Evolutionary conservation across 2,113 vertebrate genomes (phyloP).

Genomic region (Lonchura striata): DNA sequence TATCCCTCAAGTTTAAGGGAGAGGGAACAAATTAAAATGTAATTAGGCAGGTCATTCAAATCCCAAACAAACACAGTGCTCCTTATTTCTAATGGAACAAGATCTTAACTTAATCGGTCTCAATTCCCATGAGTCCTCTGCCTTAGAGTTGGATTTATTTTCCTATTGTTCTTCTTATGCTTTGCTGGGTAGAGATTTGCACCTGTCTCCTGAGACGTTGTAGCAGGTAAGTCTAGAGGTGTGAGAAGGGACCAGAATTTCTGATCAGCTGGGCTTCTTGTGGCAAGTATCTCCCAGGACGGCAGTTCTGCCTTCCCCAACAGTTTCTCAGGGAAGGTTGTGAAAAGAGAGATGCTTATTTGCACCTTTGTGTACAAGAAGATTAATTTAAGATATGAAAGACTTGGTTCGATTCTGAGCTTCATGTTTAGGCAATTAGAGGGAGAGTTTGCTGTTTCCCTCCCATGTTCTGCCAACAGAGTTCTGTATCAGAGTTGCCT

Average conservation of each 20-base stretch:
- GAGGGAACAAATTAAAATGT: slow-evolving; percentile 60
- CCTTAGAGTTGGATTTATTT: slow-evolving; percentile 52
- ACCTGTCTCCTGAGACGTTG: background rate
- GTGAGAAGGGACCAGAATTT: slow-evolving; percentile 9
- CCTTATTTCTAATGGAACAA: slow-evolving; percentile 61
- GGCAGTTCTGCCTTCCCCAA: background rate
- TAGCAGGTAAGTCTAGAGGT: slow-evolving; percentile 40
- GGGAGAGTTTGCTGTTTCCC: background rate
- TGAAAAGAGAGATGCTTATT: background rate
- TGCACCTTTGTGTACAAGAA: background rate
- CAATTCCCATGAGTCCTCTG: slow-evolving; percentile 35
- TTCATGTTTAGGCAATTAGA: background rate
- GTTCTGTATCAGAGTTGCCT: background rate
- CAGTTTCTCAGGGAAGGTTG: background rate
- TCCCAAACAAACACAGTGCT: slow-evolving; percentile 28
- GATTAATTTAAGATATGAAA: background rate
- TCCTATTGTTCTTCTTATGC: slow-evolving; percentile 14
- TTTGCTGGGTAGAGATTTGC: slow-evolving; percentile 65
- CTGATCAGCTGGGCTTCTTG: background rate
- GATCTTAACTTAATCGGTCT: slow-evolving; percentile 41
- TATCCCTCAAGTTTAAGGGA: slow-evolving; percentile 21
- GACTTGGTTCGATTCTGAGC: background rate
- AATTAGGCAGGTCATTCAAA: slow-evolving; percentile 67
- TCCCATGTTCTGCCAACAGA: background rate
- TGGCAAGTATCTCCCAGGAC: background rate